These are phyloP conservation scores for Catocala sponsa DNA, from an alignment of 2,888 invertebrate species.

Conservation along the genomic window DNA sequence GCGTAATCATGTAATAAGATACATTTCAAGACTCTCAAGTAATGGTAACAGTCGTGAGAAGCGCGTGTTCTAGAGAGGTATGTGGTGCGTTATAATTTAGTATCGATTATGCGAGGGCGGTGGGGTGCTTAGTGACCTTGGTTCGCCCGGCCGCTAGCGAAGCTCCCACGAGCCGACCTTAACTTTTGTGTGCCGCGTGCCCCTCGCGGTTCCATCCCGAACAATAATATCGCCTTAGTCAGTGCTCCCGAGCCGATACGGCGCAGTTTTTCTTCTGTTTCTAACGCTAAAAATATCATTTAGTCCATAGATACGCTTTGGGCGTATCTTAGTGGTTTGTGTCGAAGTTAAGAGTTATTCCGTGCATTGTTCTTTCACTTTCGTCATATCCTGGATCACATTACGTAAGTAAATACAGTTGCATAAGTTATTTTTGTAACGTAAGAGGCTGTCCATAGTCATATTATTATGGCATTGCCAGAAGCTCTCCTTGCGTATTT, in stretches of 20 bases:
- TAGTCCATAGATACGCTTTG: too few species aligned
- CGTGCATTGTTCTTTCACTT: too few species aligned
- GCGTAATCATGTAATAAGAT: too few species aligned
- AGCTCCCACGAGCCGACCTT: slow-evolving; percentile 71
- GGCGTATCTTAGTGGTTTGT: background rate
- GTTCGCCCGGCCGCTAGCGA: slow-evolving; percentile 60
- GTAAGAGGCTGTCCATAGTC: too few species aligned
- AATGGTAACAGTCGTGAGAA: background rate
- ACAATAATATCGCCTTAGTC: slow-evolving; percentile 56
- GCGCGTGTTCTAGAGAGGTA: slow-evolving; percentile 1
- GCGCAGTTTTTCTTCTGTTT: slow-evolving; percentile 23
- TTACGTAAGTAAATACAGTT: too few species aligned
- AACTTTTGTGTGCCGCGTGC: slow-evolving; percentile 62
- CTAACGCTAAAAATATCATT: slow-evolving; percentile 14
- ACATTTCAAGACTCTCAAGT: too few species aligned
- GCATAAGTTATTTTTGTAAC: too few species aligned
- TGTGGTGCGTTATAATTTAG: slow-evolving; percentile 47
- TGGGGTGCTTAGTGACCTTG: slow-evolving; percentile 60
- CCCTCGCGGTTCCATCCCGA: slow-evolving; percentile 51
- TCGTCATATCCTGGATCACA: too few species aligned
- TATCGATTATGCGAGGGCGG: slow-evolving; percentile 66
- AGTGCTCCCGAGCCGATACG: slow-evolving; percentile 41
- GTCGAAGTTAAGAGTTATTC: too few species aligned
- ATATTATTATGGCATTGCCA: too few species aligned
- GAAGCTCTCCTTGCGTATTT: too few species aligned